phyloP scores from a whole-genome alignment of 1,140 invertebrate species.

The Drosophila arizonae region DNA sequence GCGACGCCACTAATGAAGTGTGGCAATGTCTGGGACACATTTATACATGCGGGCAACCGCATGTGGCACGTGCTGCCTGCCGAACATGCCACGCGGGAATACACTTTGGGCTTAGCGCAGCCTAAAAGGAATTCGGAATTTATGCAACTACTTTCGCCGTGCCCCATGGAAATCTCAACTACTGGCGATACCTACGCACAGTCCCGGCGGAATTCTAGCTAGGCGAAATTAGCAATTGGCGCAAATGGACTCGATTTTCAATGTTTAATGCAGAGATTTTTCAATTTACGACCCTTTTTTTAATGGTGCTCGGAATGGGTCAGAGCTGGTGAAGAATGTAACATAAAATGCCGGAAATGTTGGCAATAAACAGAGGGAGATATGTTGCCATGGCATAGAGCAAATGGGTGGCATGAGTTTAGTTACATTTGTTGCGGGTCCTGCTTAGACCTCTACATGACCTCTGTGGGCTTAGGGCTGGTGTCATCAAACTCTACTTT shows the following conservation, averaged over 20 bases:
- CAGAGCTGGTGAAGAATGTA: not conserved
- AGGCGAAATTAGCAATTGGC: constrained; percentile 5
- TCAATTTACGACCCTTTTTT: constrained; percentile 23
- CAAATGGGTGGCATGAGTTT: not conserved
- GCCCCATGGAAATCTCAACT: constrained; percentile 1
- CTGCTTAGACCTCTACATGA: not conserved
- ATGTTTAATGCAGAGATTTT: constrained; percentile 24
- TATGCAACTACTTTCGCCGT: constrained; percentile 20
- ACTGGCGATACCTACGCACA: not conserved
- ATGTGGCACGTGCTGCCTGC: constrained; percentile 31
- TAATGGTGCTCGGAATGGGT: not conserved
- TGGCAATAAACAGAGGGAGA: not conserved
- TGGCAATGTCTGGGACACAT: constrained; percentile 28
- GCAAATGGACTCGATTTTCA: not conserved
- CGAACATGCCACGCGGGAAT: constrained; percentile 34
- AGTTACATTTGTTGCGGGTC: no score
- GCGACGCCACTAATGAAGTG: constrained; percentile 36
- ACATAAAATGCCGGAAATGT: constrained; percentile 4
- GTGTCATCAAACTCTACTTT: no score
- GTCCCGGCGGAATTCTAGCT: not conserved
- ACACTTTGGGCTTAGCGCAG: constrained; percentile 7
- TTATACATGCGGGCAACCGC: constrained; percentile 33
- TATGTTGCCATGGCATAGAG: not conserved
- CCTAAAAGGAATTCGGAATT: constrained; percentile 19
- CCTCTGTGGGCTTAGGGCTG: not conserved